These are phyloP conservation scores for Danio kyathit DNA, from an alignment of 2,797 vertebrate genomes.

Conservation along the genomic window DNA sequence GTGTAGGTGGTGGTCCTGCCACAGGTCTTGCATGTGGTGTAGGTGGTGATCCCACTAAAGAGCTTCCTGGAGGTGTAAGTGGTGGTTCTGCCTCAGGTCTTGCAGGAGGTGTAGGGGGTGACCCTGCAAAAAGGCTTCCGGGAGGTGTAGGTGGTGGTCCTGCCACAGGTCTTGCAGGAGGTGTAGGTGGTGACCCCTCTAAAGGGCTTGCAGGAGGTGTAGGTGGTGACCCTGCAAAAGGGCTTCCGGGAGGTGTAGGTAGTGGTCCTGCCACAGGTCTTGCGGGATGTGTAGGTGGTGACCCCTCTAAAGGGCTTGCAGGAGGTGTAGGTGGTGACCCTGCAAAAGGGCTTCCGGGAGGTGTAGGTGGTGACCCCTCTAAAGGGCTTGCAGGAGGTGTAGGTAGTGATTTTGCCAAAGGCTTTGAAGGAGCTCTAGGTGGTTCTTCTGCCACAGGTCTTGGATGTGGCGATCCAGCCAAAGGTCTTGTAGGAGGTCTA, in stretches of 20 bases:
- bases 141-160: neutral
- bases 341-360: neutral
- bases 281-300: neutral
- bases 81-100: no score
- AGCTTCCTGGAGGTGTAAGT: no score
- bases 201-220: neutral
- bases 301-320: constrained; percentile 30
- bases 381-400: neutral
- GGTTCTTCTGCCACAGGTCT: neutral
- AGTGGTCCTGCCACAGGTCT: neutral
- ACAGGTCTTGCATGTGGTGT: neutral
- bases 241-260: neutral
- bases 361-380: neutral
- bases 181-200: neutral
- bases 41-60: neutral
- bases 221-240: constrained; percentile 25
- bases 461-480: no score
- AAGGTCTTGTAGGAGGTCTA: no score
- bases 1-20: no score
- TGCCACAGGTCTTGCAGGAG: neutral
- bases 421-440: neutral
- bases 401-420: neutral
- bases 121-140: neutral
- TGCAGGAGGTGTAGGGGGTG: no score
- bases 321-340: neutral